Evolutionary conservation across 1,140 invertebrate species (phyloP).

Genomic region (Babylonia areolata): DNA sequence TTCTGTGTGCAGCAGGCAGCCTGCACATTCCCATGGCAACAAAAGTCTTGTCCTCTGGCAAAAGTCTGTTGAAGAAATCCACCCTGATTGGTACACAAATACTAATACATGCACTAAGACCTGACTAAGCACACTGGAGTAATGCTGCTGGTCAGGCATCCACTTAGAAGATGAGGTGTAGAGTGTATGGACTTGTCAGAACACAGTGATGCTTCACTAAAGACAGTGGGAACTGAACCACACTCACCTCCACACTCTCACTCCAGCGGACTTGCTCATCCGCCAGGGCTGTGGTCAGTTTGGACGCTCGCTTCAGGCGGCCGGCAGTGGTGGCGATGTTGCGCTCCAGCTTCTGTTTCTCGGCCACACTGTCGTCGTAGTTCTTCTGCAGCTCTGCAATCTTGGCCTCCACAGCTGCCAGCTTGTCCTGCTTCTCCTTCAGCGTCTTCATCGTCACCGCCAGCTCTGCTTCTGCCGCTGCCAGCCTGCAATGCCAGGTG

Average conservation of each 20-base stretch:
- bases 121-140: too few relatives aligned
- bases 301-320: conserved; percentile 86
- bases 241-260: conserved; percentile 82
- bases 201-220: too few relatives aligned
- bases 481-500: conserved; percentile 82
- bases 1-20: too few relatives aligned
- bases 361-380: conserved; percentile 78
- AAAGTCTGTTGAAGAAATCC: too few relatives aligned
- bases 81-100: too few relatives aligned
- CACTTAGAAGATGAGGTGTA: too few relatives aligned
- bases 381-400: conserved; percentile 75
- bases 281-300: conserved; percentile 88
- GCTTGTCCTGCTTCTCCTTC: conserved; percentile 74
- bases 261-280: conserved; percentile 91
- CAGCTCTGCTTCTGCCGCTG: conserved; percentile 77
- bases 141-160: too few relatives aligned
- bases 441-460: conserved; percentile 72
- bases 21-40: too few relatives aligned
- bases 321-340: conserved; percentile 86
- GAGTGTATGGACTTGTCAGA: too few relatives aligned
- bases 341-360: conserved; percentile 80
- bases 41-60: too few relatives aligned
- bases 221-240: too few relatives aligned
- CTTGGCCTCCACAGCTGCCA: conserved; percentile 74
- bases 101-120: too few relatives aligned